These are phyloP conservation scores for Nothocercus nigrocapillus DNA, from an alignment of 2,113 vertebrate species.

Conservation along the genomic window DNA sequence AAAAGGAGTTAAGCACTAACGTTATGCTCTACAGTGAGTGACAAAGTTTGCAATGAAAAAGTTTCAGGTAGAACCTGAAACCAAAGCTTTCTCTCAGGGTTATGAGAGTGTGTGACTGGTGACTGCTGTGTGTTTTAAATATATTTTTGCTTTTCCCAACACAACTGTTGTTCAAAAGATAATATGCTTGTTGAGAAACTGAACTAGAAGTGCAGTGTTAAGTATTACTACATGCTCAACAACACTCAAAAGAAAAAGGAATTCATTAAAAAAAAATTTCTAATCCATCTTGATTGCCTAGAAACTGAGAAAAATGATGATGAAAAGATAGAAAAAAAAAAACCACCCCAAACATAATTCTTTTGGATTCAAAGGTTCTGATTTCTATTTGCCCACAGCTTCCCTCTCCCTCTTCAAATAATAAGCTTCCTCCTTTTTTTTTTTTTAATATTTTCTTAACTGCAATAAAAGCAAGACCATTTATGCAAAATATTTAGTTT, in stretches of 20 bases:
- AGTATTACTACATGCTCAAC: not conserved
- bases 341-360: not conserved
- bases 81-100: not conserved
- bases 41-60: constrained; percentile 7
- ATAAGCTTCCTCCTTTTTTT: not conserved
- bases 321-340: not conserved
- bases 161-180: not conserved
- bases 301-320: not conserved
- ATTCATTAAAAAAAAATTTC: not conserved
- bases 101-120: not conserved
- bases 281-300: not conserved
- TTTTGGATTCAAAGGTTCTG: not conserved
- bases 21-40: not conserved
- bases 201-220: not conserved
- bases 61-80: not conserved
- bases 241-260: not conserved
- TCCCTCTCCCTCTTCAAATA: not conserved
- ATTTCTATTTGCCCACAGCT: not conserved
- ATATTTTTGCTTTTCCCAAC: not conserved
- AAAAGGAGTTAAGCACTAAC: constrained; percentile 5
- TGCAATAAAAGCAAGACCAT: not conserved
- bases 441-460: not conserved
- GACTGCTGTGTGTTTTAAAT: not conserved
- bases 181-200: not conserved
- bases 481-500: constrained; percentile 7